Percentiles rank a stretch among this genome's conserved stretches.
Conservation (phyloP, 2,797 vertebrate species). For the Pipistrellus pipistrellus region DNA sequence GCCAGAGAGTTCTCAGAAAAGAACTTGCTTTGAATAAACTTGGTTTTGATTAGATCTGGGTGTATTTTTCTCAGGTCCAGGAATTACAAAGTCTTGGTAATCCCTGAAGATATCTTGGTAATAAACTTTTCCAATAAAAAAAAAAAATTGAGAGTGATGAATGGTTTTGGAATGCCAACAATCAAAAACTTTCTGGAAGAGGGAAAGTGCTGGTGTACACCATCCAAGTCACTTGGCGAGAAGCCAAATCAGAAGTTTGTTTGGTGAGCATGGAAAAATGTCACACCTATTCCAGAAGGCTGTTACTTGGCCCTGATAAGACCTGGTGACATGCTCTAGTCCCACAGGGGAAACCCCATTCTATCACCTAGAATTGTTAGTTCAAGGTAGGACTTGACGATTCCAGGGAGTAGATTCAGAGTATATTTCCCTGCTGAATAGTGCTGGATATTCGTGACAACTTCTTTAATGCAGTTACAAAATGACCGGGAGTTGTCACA, state of each 20-base stretch:
- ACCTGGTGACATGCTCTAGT: not conserved
- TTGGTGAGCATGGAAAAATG: not conserved
- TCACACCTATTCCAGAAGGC: not conserved
- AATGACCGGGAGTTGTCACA: not conserved
- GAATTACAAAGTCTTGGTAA: not conserved
- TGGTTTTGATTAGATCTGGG: not conserved
- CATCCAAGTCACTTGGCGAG: not conserved
- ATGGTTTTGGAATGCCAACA: slow-evolving; percentile 4
- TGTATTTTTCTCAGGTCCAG: not conserved
- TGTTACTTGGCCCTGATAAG: not conserved
- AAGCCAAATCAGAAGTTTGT: not conserved
- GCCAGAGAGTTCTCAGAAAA: not conserved
- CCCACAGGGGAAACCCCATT: not conserved
- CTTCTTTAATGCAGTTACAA: not conserved
- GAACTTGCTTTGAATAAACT: slow-evolving; percentile 42
- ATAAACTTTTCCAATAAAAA: not conserved
- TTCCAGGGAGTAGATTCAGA: not conserved
- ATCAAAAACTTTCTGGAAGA: not conserved
- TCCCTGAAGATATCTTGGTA: not conserved
- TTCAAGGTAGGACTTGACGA: too few species aligned
- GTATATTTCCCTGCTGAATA: not conserved
- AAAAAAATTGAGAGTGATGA: not conserved
- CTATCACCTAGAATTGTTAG: not conserved
- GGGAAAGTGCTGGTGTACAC: fast-evolving
- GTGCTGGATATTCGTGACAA: not conserved